These are phyloP conservation scores for Tachuris rubrigastra DNA, from an alignment of 2,113 vertebrate genomes.

Conservation along the genomic window DNA sequence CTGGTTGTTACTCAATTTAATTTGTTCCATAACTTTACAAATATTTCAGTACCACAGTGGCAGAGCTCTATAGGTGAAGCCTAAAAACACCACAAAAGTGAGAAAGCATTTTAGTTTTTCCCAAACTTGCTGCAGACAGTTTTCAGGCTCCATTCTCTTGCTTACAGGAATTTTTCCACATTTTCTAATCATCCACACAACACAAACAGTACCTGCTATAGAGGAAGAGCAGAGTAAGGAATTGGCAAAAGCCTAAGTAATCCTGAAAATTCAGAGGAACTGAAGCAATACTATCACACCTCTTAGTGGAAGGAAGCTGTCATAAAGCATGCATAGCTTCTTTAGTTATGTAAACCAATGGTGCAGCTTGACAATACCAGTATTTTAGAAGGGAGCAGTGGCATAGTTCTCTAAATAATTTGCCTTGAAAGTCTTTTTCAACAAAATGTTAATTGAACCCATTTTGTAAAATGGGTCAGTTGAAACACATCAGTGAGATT, in stretches of 20 bases:
- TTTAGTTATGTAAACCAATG: background rate
- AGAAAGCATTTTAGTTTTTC: background rate
- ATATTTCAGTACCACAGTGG: background rate
- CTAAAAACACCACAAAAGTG: fast-evolving
- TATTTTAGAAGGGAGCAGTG: background rate
- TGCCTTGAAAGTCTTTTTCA: background rate
- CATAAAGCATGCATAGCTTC: background rate
- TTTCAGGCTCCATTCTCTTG: background rate
- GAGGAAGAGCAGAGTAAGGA: background rate
- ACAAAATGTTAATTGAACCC: background rate
- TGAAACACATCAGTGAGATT: background rate
- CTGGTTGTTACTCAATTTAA: background rate
- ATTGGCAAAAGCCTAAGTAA: background rate
- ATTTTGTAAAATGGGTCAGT: background rate
- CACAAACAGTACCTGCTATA: background rate
- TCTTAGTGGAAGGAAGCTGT: background rate
- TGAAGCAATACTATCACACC: background rate
- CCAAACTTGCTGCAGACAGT: background rate
- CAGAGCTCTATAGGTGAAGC: background rate
- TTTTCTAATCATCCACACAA: background rate
- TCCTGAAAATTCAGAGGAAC: background rate
- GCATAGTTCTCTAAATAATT: background rate
- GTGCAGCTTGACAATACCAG: background rate
- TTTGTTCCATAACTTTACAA: background rate
- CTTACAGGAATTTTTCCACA: background rate